Conservation (phyloP, 2,113 vertebrate species). For the Osmerus mordax region DNA sequence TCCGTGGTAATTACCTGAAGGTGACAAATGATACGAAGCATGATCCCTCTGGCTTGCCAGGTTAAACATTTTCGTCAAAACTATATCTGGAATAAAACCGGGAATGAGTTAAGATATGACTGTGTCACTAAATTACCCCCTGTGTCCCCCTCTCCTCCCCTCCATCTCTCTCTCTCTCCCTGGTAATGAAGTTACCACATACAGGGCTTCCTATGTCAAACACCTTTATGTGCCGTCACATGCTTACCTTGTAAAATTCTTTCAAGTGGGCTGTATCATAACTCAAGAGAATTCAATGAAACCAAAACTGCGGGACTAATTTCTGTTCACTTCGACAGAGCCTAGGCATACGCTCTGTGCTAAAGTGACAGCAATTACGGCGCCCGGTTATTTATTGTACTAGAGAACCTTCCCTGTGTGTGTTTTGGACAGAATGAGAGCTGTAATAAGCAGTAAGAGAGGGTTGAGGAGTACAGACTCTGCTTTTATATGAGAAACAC, state of each 20-base stretch:
- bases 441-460: conserved; percentile 17
- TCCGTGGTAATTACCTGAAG: conserved; percentile 64
- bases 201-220: conserved; percentile 25
- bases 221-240: conserved; percentile 36
- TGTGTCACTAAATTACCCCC: conserved; percentile 26
- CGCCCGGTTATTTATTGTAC: conserved; percentile 56
- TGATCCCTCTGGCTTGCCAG: conserved; percentile 48
- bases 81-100: conserved; percentile 48
- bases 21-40: conserved; percentile 66
- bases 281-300: conserved; percentile 54
- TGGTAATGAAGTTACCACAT: conserved; percentile 49
- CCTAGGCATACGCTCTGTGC: conserved; percentile 17
- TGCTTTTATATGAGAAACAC: conserved; percentile 30
- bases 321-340: conserved; percentile 41
- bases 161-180: neutral
- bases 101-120: conserved; percentile 33
- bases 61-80: conserved; percentile 55
- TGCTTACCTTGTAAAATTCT: conserved; percentile 33
- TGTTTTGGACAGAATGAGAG: conserved; percentile 28
- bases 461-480: conserved; percentile 39
- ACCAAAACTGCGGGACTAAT: conserved; percentile 46
- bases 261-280: conserved; percentile 50
- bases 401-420: conserved; percentile 28
- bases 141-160: too few species aligned
- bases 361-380: conserved; percentile 53